phyloP scores from a whole-genome alignment of 2,113 vertebrate species.

The Ictalurus punctatus region DNA sequence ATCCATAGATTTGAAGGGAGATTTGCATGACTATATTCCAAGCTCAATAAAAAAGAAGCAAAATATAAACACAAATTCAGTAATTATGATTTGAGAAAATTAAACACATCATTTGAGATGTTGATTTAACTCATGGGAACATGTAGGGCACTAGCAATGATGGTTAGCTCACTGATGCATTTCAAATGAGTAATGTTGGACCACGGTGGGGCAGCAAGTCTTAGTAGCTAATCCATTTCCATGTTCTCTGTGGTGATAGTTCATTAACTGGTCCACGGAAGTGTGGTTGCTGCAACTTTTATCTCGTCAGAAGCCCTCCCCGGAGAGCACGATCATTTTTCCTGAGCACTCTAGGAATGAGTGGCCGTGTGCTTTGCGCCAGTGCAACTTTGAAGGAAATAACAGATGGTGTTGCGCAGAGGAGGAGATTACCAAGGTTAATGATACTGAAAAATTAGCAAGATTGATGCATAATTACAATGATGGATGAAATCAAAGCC shows the following conservation, averaged over 20 bases:
- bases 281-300: constrained; percentile 62
- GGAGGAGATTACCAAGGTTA: constrained; percentile 74
- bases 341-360: constrained; percentile 40
- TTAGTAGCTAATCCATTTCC: constrained; percentile 73
- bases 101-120: constrained; percentile 41
- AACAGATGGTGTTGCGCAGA: constrained; percentile 72
- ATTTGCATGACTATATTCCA: not conserved
- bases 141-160: constrained; percentile 53
- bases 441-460: constrained; percentile 75
- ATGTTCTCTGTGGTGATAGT: constrained; percentile 64
- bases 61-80: constrained; percentile 16
- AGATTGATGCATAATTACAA: constrained; percentile 75
- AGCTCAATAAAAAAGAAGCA: not conserved
- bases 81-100: constrained; percentile 24
- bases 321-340: constrained; percentile 56
- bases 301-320: constrained; percentile 57
- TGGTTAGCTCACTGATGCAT: constrained; percentile 57
- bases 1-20: not conserved
- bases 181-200: constrained; percentile 68
- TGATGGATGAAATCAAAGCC: constrained; percentile 71
- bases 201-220: constrained; percentile 59
- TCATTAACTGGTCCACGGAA: constrained; percentile 70
- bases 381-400: constrained; percentile 68
- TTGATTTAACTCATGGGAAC: constrained; percentile 46
- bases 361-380: constrained; percentile 52